Conservation (phyloP, 1,140 invertebrate genomes). For the Trachymyrmex cornetzi region DNA sequence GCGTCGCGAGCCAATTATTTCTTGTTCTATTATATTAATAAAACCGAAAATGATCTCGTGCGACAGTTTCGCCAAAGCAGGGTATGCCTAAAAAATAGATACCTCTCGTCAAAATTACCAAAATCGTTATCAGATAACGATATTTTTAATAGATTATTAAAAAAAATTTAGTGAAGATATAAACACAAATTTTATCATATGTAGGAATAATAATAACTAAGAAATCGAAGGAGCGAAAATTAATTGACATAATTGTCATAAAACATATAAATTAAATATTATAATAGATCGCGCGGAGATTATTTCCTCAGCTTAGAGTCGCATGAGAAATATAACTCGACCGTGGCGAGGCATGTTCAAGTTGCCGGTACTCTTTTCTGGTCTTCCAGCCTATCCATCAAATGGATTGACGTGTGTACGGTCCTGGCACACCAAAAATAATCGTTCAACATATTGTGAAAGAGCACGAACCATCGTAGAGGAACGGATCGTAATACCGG, state of each 20-base stretch:
- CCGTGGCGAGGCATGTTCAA: neutral
- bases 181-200: neutral
- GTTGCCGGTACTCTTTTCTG: constrained; percentile 40
- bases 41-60: neutral
- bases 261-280: constrained; percentile 19
- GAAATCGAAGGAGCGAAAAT: neutral
- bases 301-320: constrained; percentile 21
- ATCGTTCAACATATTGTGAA: constrained; percentile 62
- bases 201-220: neutral
- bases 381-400: constrained; percentile 69
- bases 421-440: constrained; percentile 60
- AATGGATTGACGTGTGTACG: constrained; percentile 63
- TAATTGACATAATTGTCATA: neutral
- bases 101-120: neutral
- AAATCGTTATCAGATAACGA: neutral
- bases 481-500: constrained; percentile 7
- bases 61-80: neutral
- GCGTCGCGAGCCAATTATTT: constrained; percentile 46
- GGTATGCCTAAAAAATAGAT: neutral
- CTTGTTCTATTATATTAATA: constrained; percentile 39
- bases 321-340: constrained; percentile 6
- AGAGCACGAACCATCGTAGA: constrained; percentile 44
- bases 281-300: constrained; percentile 3
- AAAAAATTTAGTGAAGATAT: neutral
- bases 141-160: neutral